A percentile compares a stretch with the other conserved stretches of the same genome.
phyloP scores from a whole-genome alignment of 2,113 vertebrate genomes.

The Podiceps cristatus region DNA sequence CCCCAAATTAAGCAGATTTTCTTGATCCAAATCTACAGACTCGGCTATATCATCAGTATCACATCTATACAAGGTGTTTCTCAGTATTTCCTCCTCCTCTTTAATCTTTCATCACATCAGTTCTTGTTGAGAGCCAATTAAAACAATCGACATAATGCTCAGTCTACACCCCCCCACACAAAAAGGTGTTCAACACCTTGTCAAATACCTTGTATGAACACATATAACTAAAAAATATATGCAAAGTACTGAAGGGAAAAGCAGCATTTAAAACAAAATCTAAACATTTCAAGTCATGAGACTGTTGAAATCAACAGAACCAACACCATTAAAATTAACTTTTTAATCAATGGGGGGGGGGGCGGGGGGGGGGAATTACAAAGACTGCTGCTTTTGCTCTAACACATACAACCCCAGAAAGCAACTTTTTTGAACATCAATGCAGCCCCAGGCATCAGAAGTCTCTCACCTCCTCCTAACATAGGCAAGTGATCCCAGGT shows the following conservation, averaged over 20 bases:
- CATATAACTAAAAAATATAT: neutral
- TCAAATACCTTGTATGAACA: neutral
- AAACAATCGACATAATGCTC: neutral
- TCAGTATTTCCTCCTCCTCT: neutral
- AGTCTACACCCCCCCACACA: neutral
- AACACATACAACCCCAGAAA: neutral
- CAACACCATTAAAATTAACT: neutral
- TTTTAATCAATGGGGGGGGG: neutral
- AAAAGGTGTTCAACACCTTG: neutral
- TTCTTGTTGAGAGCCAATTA: neutral
- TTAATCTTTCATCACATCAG: neutral
- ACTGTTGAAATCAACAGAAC: neutral
- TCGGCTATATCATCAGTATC: neutral
- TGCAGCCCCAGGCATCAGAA: neutral
- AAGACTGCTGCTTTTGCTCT: neutral
- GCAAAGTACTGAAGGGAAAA: neutral
- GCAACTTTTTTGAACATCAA: neutral
- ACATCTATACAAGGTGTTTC: neutral
- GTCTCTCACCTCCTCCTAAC: neutral
- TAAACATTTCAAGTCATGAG: neutral
- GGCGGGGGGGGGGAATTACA: too few relatives aligned
- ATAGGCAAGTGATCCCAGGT: neutral
- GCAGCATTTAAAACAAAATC: neutral
- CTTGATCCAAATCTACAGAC: neutral
- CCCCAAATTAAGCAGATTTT: neutral